Percentiles rank a stretch among this genome's conserved stretches.
These are phyloP conservation scores for Dryococelus australis DNA, from an alignment of 2,888 invertebrate genomes.

Conservation along the genomic window DNA sequence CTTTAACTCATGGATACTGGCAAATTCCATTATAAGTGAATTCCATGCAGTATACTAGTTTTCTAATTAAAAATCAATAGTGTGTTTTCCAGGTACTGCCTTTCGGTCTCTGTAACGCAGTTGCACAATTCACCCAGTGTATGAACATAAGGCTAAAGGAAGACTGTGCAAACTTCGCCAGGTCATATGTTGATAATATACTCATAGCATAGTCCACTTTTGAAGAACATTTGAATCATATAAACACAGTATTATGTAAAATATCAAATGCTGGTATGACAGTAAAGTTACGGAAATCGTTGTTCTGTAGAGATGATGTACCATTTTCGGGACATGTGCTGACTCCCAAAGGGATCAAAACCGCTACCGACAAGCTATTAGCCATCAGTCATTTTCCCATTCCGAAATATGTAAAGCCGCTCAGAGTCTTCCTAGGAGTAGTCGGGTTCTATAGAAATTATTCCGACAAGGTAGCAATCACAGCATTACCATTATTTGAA, in stretches of 20 bases:
- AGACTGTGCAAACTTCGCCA: neutral
- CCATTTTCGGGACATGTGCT: neutral
- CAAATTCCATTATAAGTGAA: neutral
- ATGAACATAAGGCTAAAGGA: neutral
- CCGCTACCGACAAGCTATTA: neutral
- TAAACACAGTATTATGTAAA: neutral
- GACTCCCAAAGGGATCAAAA: neutral
- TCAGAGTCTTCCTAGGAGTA: neutral
- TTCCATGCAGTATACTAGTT: neutral
- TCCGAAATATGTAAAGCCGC: neutral
- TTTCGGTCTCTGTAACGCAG: neutral
- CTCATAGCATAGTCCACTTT: neutral
- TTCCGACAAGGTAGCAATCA: neutral
- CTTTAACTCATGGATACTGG: neutral
- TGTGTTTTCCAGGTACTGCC: neutral
- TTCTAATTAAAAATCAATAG: neutral
- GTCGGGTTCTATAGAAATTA: neutral
- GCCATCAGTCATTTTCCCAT: neutral
- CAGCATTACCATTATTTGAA: neutral
- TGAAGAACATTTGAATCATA: neutral
- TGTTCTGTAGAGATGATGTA: neutral
- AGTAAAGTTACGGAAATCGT: neutral
- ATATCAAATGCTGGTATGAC: neutral
- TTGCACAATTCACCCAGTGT: neutral
- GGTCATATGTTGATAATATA: no score